Evolutionary conservation across 2,113 vertebrate genomes (phyloP).

Genomic region (Oriolus oriolus): DNA sequence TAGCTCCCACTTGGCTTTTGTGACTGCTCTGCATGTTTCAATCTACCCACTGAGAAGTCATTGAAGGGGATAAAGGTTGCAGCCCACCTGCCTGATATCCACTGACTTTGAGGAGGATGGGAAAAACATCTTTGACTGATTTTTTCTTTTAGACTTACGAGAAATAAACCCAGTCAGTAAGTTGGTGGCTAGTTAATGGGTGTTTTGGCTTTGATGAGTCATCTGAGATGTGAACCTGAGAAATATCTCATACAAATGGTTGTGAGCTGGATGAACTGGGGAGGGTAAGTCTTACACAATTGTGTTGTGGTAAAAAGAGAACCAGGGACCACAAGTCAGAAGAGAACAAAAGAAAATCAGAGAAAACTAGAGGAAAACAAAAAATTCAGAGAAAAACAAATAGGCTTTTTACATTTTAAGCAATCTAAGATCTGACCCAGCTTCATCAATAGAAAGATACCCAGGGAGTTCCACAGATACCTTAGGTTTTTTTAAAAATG

Average conservation of each 20-base stretch:
- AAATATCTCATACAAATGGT: background rate
- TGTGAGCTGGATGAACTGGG: background rate
- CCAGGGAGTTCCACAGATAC: background rate
- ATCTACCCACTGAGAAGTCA: background rate
- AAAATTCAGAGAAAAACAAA: background rate
- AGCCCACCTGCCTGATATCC: background rate
- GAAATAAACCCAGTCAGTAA: background rate
- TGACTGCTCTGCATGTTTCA: background rate
- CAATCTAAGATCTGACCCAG: background rate
- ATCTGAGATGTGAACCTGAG: background rate
- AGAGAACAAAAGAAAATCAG: background rate
- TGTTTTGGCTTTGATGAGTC: background rate
- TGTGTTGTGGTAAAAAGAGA: background rate
- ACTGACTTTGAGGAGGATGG: background rate
- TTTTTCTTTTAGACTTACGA: background rate
- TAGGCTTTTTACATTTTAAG: background rate
- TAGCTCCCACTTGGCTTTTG: conserved; percentile 12
- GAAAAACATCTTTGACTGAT: background rate
- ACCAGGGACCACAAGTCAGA: background rate
- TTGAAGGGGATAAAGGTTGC: background rate
- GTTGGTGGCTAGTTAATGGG: background rate
- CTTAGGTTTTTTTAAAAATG: background rate
- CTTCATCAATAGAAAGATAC: background rate
- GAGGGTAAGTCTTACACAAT: background rate
- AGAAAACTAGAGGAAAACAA: background rate